Evolutionary conservation across 2,113 vertebrate species (phyloP).

Genomic region (Condylura cristata): DNA sequence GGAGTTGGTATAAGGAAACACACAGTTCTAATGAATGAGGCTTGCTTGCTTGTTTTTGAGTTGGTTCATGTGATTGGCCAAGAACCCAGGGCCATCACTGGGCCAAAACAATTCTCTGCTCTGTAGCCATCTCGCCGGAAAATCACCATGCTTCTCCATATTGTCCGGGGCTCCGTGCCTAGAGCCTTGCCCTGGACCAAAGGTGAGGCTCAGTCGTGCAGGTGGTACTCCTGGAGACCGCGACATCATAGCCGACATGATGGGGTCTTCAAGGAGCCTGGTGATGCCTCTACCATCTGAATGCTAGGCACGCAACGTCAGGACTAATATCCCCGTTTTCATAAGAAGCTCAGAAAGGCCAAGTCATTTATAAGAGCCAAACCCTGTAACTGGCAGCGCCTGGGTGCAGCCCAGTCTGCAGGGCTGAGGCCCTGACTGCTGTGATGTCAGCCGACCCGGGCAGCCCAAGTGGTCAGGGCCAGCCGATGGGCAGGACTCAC

Average conservation of each 20-base stretch:
- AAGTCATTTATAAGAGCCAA: not conserved
- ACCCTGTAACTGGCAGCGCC: too few species aligned
- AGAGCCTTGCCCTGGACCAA: fast-evolving
- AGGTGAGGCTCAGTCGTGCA: too few species aligned
- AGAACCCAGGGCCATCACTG: not conserved
- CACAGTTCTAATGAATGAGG: not conserved
- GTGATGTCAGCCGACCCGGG: not conserved
- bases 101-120: not conserved
- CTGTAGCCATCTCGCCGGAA: not conserved
- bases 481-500: not conserved
- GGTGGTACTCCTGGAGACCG: not conserved
- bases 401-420: not conserved
- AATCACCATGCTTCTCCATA: not conserved
- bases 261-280: not conserved
- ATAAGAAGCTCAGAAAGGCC: not conserved
- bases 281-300: not conserved
- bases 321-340: not conserved
- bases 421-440: not conserved
- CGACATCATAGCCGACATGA: not conserved
- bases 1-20: not conserved
- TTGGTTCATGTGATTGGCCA: not conserved
- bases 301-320: not conserved
- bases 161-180: not conserved
- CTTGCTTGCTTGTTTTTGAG: not conserved
- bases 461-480: not conserved